A percentile compares a stretch with the other conserved stretches of the same genome.
Evolutionary conservation across 2,113 vertebrate genomes (phyloP).

Genomic region (Cavia aperea): DNA sequence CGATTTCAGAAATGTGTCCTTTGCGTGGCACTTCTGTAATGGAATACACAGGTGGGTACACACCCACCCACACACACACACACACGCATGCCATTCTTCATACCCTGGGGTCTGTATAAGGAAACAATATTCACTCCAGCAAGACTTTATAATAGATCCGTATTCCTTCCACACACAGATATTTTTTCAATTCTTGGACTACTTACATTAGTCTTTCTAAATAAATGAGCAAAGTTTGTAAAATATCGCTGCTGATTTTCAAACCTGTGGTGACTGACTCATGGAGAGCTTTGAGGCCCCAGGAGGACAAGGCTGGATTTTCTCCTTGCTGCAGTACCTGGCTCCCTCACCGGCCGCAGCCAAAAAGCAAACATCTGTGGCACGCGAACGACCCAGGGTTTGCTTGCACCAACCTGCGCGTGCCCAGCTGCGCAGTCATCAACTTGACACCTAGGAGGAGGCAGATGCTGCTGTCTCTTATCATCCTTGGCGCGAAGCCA

Average conservation of each 20-base stretch:
- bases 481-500: slow-evolving; percentile 43
- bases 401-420: not conserved
- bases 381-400: not conserved
- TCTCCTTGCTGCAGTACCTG: not conserved
- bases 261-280: not conserved
- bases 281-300: not conserved
- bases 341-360: not conserved
- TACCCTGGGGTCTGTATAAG: not conserved
- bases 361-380: slow-evolving; percentile 31
- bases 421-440: slow-evolving; percentile 15
- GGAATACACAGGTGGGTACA: not conserved
- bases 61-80: not conserved
- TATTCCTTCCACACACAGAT: not conserved
- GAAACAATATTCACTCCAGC: not conserved
- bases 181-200: not conserved
- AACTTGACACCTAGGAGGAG: not conserved
- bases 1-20: not conserved
- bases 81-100: not conserved
- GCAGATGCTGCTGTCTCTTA: slow-evolving; percentile 35
- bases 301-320: not conserved
- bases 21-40: not conserved
- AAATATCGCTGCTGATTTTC: not conserved
- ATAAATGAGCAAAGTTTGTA: not conserved
- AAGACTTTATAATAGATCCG: not conserved
- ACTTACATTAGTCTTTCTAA: slow-evolving; percentile 11